These are phyloP conservation scores for Uropsilus gracilis DNA, from an alignment of 2,113 vertebrate genomes.

Conservation along the genomic window DNA sequence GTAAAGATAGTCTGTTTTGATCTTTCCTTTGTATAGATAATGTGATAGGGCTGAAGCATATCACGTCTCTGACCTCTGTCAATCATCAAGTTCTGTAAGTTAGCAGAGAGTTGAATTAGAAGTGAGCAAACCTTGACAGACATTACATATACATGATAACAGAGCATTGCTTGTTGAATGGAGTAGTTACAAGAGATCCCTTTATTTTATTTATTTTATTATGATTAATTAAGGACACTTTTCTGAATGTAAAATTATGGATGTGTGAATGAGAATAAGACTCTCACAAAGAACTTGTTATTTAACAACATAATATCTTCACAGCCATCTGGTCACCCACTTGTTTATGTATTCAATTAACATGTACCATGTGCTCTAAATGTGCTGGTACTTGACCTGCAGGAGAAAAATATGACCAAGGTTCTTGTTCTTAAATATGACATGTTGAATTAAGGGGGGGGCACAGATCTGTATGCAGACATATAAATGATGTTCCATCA, in stretches of 20 bases:
- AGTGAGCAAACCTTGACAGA: background rate
- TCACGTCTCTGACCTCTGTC: background rate
- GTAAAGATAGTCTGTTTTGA: background rate
- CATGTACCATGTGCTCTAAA: background rate
- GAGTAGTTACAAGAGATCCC: background rate
- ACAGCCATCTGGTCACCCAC: background rate
- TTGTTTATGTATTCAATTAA: slow-evolving; percentile 13
- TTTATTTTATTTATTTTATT: slow-evolving; percentile 23
- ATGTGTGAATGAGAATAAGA: background rate
- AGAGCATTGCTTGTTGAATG: background rate
- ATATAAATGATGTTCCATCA: background rate
- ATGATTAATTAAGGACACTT: background rate
- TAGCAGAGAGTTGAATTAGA: background rate
- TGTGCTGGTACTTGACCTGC: background rate
- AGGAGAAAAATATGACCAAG: background rate
- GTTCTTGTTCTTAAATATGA: background rate
- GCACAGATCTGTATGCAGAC: background rate
- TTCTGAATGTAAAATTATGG: background rate
- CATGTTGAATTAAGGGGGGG: background rate
- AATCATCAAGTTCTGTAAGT: background rate
- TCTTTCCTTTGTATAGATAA: background rate
- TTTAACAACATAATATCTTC: background rate
- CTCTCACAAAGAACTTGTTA: background rate
- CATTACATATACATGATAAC: background rate
- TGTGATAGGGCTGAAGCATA: background rate